phyloP scores from a whole-genome alignment of 2,797 vertebrate species.

The Lutjanus argentimaculatus region DNA sequence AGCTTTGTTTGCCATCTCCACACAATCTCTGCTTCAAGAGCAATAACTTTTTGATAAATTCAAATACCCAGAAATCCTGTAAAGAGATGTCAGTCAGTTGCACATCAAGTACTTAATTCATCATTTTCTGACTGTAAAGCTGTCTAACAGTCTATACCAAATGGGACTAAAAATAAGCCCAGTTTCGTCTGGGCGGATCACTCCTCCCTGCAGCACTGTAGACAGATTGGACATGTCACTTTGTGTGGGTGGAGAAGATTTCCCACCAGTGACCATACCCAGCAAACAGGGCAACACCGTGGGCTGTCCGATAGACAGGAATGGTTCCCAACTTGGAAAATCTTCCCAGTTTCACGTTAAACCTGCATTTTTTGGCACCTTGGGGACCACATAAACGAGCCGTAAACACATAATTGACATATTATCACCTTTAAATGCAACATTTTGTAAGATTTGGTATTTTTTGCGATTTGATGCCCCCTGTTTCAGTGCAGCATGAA shows the following conservation, averaged over 20 bases:
- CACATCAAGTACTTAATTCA: not conserved
- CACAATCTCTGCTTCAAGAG: not conserved
- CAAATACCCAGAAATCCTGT: not conserved
- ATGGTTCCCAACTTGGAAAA: not conserved
- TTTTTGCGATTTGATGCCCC: no score
- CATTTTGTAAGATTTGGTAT: no score
- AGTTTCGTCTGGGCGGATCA: not conserved
- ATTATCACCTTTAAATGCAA: not conserved
- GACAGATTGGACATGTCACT: constrained; percentile 39
- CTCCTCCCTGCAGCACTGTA: not conserved
- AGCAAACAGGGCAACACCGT: constrained; percentile 8
- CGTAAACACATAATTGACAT: not conserved
- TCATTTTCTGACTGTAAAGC: not conserved
- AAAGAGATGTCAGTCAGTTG: not conserved
- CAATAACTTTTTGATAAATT: not conserved
- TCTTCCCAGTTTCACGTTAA: not conserved
- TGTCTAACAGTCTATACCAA: not conserved
- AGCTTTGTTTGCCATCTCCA: not conserved
- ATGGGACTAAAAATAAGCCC: not conserved
- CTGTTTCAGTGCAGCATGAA: no score
- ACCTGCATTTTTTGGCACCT: not conserved
- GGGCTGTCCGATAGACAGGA: not conserved
- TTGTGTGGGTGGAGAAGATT: constrained; percentile 34
- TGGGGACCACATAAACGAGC: not conserved
- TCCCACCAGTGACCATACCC: constrained; percentile 30